Percentiles rank a stretch among this genome's conserved stretches.
phyloP scores from a whole-genome alignment of 2,888 invertebrate genomes.

The Sminthurides aquaticus region DNA sequence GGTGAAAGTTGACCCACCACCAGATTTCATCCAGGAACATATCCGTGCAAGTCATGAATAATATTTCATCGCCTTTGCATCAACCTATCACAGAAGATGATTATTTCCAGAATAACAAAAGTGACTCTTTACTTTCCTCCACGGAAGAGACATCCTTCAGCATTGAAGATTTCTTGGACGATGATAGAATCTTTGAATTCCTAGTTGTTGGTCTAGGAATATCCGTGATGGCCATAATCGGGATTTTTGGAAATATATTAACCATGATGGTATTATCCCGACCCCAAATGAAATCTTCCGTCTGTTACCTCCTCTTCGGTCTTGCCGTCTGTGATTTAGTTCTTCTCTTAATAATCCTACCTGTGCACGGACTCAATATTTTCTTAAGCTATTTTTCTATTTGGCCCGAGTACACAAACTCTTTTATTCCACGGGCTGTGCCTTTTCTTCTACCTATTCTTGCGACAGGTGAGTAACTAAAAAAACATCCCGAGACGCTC shows the following conservation, averaged over 20 bases:
- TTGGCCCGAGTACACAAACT: constrained; percentile 8
- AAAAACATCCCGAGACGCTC: neutral
- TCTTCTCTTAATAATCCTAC: constrained; percentile 73
- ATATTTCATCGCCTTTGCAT: no score
- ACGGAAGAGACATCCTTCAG: no score
- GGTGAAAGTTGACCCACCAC: no score
- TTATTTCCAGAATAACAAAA: no score
- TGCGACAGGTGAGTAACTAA: constrained; percentile 13
- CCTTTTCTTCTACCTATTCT: constrained; percentile 20
- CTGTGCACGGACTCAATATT: constrained; percentile 76
- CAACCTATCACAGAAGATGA: no score
- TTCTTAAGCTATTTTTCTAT: constrained; percentile 70
- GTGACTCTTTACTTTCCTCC: no score
- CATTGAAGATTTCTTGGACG: neutral
- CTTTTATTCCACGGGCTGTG: constrained; percentile 17
- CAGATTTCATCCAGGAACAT: no score
- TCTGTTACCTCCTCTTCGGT: constrained; percentile 86
- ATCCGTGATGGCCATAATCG: constrained; percentile 53
- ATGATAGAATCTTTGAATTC: constrained; percentile 22
- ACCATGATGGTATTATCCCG: constrained; percentile 82
- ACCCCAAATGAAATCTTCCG: constrained; percentile 90
- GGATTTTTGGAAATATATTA: constrained; percentile 80
- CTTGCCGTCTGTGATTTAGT: constrained; percentile 87
- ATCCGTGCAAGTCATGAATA: no score
- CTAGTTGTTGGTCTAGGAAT: constrained; percentile 23